Conservation (phyloP, 2,797 vertebrate species). For the Psittacula echo region DNA sequence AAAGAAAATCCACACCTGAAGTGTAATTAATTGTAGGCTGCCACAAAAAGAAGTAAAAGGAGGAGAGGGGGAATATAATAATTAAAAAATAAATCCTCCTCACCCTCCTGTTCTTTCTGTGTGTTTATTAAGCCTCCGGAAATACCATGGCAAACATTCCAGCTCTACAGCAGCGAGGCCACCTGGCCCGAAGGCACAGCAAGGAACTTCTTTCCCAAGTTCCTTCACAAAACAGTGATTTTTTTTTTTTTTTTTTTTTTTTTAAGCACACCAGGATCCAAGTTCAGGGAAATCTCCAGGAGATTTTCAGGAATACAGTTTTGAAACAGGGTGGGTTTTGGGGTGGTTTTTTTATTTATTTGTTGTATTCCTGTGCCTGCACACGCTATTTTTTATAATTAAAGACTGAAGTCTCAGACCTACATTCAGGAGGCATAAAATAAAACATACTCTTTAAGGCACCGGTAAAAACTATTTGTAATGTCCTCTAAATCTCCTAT, state of each 20-base stretch:
- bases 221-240: neutral
- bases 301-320: neutral
- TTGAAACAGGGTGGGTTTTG: neutral
- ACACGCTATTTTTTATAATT: neutral
- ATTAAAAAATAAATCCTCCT: neutral
- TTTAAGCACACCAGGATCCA: neutral
- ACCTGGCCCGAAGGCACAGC: conserved; percentile 80
- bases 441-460: neutral
- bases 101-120: neutral
- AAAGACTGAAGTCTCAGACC: neutral
- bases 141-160: conserved; percentile 85
- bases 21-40: neutral
- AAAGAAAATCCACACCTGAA: neutral
- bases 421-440: neutral
- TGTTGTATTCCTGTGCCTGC: neutral
- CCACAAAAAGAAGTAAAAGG: neutral
- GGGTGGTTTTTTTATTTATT: neutral
- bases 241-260: neutral
- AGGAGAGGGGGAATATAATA: fast-evolving
- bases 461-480: neutral
- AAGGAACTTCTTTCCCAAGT: conserved; percentile 12
- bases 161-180: conserved; percentile 75
- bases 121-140: conserved; percentile 85
- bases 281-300: neutral
- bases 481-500: neutral